Conservation (phyloP, 2,113 vertebrate species). For the Pollimyrus isidori region DNA sequence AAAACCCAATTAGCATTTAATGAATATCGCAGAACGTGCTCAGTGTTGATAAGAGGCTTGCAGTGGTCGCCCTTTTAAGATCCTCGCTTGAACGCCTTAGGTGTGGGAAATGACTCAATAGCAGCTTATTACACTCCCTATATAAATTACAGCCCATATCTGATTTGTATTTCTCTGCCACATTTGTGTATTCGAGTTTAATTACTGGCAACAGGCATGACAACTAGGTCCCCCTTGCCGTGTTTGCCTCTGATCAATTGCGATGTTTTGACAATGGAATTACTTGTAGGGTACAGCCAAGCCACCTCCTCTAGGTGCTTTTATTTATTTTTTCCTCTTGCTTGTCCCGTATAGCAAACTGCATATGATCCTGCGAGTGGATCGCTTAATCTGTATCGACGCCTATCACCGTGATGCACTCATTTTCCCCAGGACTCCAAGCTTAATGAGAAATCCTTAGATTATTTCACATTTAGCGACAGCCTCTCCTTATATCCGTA, state of each 20-base stretch:
- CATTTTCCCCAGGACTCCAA: constrained; percentile 22
- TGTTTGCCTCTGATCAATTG: neutral
- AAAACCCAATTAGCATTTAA: constrained; percentile 13
- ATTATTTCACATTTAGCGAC: constrained; percentile 42
- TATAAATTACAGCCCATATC: neutral
- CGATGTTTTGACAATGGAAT: neutral
- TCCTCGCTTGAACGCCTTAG: neutral
- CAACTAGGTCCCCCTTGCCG: neutral
- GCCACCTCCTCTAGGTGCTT: neutral
- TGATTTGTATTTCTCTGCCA: neutral
- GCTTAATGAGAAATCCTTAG: constrained; percentile 46
- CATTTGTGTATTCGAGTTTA: neutral
- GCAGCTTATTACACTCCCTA: neutral
- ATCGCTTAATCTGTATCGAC: constrained; percentile 51
- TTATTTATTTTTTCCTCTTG: neutral
- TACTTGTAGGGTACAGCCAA: neutral
- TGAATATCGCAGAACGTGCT: constrained; percentile 17
- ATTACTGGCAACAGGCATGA: neutral
- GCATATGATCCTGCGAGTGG: constrained; percentile 37
- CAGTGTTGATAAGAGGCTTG: constrained; percentile 1
- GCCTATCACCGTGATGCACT: constrained; percentile 31
- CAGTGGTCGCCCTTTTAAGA: neutral
- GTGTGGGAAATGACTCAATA: neutral
- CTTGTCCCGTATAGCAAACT: constrained; percentile 5
- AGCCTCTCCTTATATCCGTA: constrained; percentile 36